phyloP scores from a whole-genome alignment of 2,113 vertebrate species.

The Rhombomys opimus region DNA sequence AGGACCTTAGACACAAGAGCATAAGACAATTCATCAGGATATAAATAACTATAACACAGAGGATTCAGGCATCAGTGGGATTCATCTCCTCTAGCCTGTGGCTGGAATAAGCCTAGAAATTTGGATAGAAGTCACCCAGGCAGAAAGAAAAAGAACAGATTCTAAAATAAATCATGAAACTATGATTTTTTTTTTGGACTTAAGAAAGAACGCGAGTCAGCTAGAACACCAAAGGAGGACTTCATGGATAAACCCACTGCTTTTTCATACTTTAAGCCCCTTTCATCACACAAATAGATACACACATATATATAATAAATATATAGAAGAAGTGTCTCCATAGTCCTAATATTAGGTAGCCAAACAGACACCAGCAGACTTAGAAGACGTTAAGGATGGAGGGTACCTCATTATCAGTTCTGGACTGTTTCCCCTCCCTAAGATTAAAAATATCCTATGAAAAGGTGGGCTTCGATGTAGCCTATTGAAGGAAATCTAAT shows the following conservation, averaged over 20 bases:
- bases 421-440: neutral
- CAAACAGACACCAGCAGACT: neutral
- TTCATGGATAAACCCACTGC: neutral
- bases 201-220: slow-evolving; percentile 14
- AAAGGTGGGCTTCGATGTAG: neutral
- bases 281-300: neutral
- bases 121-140: neutral
- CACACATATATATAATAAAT: neutral
- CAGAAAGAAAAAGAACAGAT: slow-evolving; percentile 36
- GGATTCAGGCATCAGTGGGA: neutral
- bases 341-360: neutral
- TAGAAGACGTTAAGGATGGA: neutral
- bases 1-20: neutral
- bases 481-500: neutral
- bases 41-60: neutral
- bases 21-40: neutral
- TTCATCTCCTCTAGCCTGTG: neutral
- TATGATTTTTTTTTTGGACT: slow-evolving; percentile 17
- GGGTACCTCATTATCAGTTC: neutral
- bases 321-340: neutral
- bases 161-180: slow-evolving; percentile 42
- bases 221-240: neutral
- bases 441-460: neutral
- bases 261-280: neutral
- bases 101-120: slow-evolving; percentile 23